Conservation (phyloP, 2,797 vertebrate genomes). For the Falco columbarius region DNA sequence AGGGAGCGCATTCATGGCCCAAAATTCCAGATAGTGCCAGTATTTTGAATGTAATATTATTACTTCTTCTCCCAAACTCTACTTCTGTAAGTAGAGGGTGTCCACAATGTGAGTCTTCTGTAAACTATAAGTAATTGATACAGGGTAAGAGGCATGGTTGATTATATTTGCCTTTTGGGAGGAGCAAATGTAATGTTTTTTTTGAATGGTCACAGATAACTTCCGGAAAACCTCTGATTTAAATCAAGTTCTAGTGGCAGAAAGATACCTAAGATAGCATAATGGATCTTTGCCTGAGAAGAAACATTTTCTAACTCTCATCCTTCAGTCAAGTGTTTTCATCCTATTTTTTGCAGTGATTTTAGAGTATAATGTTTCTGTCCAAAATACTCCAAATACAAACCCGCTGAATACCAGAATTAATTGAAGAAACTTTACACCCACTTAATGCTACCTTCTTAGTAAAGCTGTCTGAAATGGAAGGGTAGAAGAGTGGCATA, state of each 20-base stretch:
- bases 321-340: background rate
- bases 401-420: background rate
- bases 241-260: background rate
- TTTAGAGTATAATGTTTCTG: background rate
- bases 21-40: background rate
- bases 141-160: background rate
- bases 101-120: background rate
- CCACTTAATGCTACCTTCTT: background rate
- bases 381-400: background rate
- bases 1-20: background rate
- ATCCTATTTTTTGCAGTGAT: background rate
- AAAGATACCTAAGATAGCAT: background rate
- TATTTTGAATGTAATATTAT: background rate
- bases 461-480: background rate
- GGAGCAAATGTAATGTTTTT: background rate
- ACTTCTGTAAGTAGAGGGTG: accelerated
- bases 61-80: background rate
- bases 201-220: background rate
- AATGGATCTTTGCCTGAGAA: background rate
- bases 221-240: background rate
- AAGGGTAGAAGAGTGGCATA: background rate
- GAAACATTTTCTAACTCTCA: background rate
- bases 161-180: background rate
- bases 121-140: background rate
- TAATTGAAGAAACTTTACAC: background rate